Evolutionary conservation across 2,888 invertebrate species (phyloP).

Genomic region (Fragum fragum): DNA sequence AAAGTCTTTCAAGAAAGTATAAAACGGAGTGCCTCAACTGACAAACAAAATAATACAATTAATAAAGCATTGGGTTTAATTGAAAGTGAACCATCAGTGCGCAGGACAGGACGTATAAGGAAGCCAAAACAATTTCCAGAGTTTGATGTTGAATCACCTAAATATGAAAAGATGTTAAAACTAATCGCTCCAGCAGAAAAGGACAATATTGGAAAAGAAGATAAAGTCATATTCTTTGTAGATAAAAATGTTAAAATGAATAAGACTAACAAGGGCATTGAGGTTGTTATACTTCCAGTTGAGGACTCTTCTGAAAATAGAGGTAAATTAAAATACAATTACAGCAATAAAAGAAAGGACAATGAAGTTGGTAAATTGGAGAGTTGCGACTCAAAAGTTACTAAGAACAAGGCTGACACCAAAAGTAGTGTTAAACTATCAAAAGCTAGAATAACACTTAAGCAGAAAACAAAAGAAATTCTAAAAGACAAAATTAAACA

Average conservation of each 20-base stretch:
- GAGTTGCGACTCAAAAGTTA: too few relatives aligned
- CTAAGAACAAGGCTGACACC: too few relatives aligned
- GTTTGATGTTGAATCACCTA: conserved; percentile 24
- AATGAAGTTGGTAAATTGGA: too few relatives aligned
- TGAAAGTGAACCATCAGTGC: not conserved
- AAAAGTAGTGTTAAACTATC: not conserved
- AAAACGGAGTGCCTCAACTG: too few relatives aligned
- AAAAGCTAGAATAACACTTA: not conserved
- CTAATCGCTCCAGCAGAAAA: too few relatives aligned
- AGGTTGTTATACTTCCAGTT: not conserved
- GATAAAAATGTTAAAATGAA: not conserved
- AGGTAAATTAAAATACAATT: too few relatives aligned
- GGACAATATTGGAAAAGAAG: not conserved
- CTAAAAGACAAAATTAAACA: not conserved
- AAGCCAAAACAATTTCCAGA: conserved; percentile 34
- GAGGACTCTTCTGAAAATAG: too few relatives aligned
- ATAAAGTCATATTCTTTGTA: not conserved
- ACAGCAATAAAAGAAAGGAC: not conserved
- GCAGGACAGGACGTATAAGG: conserved; percentile 24
- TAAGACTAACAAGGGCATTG: not conserved
- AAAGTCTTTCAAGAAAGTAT: too few relatives aligned
- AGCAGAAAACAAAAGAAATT: not conserved
- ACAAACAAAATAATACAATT: too few relatives aligned
- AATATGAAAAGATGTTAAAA: not conserved
- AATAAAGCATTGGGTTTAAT: too few relatives aligned